Percentiles rank a stretch among this genome's conserved stretches.
phyloP scores from a whole-genome alignment of 2,113 vertebrate genomes.

The Crotophaga sulcirostris region DNA sequence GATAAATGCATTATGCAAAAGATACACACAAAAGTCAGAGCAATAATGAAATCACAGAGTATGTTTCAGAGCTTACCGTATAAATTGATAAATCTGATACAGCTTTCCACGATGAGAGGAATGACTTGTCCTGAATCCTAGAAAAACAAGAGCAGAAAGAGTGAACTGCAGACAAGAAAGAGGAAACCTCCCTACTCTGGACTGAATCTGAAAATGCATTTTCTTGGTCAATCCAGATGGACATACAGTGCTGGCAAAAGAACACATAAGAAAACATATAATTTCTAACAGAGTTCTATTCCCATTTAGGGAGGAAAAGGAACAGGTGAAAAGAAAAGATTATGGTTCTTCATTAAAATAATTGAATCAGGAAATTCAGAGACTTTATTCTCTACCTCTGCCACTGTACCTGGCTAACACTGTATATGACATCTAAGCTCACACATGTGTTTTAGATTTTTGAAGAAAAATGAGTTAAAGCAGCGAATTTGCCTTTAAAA shows the following conservation, averaged over 20 bases:
- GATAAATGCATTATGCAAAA: background rate
- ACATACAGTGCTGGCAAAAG: slow-evolving; percentile 42
- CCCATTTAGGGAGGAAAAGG: background rate
- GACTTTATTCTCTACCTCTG: background rate
- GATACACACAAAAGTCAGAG: background rate
- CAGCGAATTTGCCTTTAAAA: background rate
- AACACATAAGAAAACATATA: background rate
- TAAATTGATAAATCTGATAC: slow-evolving; percentile 97
- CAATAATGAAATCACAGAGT: background rate
- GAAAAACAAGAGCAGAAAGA: slow-evolving; percentile 35
- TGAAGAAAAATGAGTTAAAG: slow-evolving; percentile 42
- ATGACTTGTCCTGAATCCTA: slow-evolving; percentile 97
- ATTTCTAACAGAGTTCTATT: background rate
- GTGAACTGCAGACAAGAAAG: background rate
- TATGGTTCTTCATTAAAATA: background rate
- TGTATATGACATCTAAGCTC: slow-evolving; percentile 30
- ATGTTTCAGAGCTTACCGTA: slow-evolving; percentile 84
- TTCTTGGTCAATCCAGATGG: slow-evolving; percentile 41
- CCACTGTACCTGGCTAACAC: background rate
- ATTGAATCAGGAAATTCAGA: background rate
- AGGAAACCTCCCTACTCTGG: background rate
- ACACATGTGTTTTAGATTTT: slow-evolving; percentile 17
- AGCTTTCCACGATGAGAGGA: slow-evolving; percentile 96
- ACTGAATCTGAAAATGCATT: background rate
- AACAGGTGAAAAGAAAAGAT: background rate